Conservation (phyloP, 2,888 invertebrate species). For the Ochropleura plecta region DNA sequence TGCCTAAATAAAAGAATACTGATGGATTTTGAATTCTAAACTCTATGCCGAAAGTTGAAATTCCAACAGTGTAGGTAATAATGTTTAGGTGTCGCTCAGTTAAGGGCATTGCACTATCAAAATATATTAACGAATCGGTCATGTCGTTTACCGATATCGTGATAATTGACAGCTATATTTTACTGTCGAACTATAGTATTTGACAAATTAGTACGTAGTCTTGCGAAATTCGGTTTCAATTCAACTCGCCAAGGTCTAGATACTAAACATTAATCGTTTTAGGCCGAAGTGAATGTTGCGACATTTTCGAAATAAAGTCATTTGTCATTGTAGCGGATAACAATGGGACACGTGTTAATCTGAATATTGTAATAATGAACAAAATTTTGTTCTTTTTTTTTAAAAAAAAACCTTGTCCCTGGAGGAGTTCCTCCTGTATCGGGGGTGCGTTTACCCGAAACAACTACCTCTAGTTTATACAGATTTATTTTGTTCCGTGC, state of each 20-base stretch:
- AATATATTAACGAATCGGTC: conserved; percentile 64
- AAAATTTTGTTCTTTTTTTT: no score
- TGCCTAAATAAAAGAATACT: neutral
- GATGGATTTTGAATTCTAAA: neutral
- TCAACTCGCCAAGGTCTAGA: conserved; percentile 61
- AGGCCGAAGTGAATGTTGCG: conserved; percentile 60
- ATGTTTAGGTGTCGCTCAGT: neutral
- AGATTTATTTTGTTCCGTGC: no score
- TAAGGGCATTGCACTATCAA: conserved; percentile 25
- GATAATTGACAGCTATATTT: conserved; percentile 70
- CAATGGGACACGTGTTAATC: conserved; percentile 37
- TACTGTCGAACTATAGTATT: conserved; percentile 61
- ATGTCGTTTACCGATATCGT: conserved; percentile 55
- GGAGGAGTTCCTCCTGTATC: no score
- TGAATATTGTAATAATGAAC: conserved; percentile 7
- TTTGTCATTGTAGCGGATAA: conserved; percentile 39
- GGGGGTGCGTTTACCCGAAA: no score
- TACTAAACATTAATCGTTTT: conserved; percentile 58
- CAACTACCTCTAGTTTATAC: no score
- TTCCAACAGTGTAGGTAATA: neutral
- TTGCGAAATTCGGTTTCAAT: conserved; percentile 63
- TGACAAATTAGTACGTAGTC: conserved; percentile 60
- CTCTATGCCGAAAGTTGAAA: neutral
- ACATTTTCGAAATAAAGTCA: conserved; percentile 53
- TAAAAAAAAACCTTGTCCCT: no score